Conservation (phyloP, 2,888 invertebrate species). For the Automeris io region DNA sequence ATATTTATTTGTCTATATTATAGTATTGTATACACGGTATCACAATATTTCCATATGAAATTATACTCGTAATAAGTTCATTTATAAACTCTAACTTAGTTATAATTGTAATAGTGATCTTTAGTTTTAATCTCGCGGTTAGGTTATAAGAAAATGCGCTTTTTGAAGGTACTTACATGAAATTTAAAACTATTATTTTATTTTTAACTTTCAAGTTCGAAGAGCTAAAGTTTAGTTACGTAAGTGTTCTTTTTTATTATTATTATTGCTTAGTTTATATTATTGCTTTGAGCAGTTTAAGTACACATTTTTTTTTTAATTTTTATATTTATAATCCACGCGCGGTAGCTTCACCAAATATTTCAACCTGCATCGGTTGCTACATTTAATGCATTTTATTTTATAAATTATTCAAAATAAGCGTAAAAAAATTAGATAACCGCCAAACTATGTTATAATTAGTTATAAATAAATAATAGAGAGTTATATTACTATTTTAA, state of each 20-base stretch:
- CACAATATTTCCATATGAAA: not conserved
- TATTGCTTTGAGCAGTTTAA: not conserved
- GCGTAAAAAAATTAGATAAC: constrained; percentile 4
- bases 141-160: not conserved
- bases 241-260: not conserved
- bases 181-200: too few species aligned
- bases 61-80: not conserved
- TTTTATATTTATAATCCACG: not conserved
- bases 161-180: too few species aligned
- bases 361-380: constrained; percentile 4
- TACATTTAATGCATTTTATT: constrained; percentile 8
- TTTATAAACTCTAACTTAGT: not conserved
- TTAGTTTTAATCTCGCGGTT: not conserved
- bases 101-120: not conserved
- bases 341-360: constrained; percentile 8
- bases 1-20: too few species aligned
- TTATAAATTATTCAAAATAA: not conserved
- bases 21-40: too few species aligned
- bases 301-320: not conserved
- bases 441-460: constrained; percentile 14
- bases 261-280: not conserved
- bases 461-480: not conserved
- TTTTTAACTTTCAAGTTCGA: not conserved
- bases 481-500: too few species aligned
- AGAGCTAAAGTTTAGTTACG: not conserved